Conservation (phyloP, 1,140 invertebrate genomes). For the Hyposmocoma kahamanoa region DNA sequence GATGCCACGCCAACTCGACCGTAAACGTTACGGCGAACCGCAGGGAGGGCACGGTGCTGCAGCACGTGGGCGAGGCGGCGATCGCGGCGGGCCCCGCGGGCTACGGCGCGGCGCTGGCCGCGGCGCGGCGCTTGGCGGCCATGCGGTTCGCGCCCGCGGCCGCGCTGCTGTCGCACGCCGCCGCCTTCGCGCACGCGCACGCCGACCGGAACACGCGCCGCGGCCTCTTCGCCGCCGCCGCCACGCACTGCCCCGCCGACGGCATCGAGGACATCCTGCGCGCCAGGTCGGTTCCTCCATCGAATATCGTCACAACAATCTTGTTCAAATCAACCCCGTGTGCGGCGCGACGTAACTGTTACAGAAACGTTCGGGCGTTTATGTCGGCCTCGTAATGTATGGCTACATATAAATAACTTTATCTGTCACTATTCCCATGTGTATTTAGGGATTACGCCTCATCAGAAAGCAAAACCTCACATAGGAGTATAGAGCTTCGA, state of each 20-base stretch:
- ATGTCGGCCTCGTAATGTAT: too few species aligned
- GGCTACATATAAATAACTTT: too few species aligned
- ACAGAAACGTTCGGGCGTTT: too few species aligned
- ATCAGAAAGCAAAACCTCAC: too few species aligned
- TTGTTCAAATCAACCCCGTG: too few species aligned
- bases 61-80: slow-evolving; percentile 26
- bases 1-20: too few species aligned
- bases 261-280: slow-evolving; percentile 28
- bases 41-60: slow-evolving; percentile 45
- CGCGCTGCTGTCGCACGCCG: slow-evolving; percentile 26
- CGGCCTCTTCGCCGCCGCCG: slow-evolving; percentile 32
- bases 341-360: too few species aligned
- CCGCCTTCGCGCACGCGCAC: slow-evolving; percentile 22
- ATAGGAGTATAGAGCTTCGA: too few species aligned
- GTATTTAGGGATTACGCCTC: too few species aligned
- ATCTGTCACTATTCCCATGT: too few species aligned
- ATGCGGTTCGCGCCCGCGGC: slow-evolving; percentile 31
- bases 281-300: slow-evolving; percentile 28
- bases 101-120: slow-evolving; percentile 18
- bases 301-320: too few species aligned
- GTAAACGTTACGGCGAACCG: too few species aligned
- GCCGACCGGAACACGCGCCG: slow-evolving; percentile 19
- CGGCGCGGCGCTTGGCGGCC: slow-evolving; percentile 30
- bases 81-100: slow-evolving; percentile 22
- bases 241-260: slow-evolving; percentile 11